Evolutionary conservation across 2,797 vertebrate genomes (phyloP).

Genomic region (Tapirus indicus): DNA sequence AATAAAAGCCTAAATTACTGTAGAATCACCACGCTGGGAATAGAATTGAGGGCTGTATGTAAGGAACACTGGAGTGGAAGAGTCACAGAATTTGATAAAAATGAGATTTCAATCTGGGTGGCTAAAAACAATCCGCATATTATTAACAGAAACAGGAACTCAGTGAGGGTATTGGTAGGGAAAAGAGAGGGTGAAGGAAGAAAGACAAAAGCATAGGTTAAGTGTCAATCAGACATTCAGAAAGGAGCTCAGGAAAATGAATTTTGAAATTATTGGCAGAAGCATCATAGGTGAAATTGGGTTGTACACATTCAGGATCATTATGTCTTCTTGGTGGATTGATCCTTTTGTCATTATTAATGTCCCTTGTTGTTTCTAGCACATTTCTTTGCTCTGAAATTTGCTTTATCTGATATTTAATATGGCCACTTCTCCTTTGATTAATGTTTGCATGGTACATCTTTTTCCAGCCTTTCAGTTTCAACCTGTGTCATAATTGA

Average conservation of each 20-base stretch:
- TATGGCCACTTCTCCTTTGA: neutral
- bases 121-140: neutral
- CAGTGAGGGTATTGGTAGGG: neutral
- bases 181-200: neutral
- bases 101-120: conserved; percentile 17
- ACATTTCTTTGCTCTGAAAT: conserved; percentile 4
- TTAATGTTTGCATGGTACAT: neutral
- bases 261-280: neutral
- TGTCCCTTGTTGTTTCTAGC: neutral
- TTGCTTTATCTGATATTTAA: neutral
- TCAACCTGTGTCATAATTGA: neutral
- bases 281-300: neutral
- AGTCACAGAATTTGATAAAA: neutral
- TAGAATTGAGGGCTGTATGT: neutral
- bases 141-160: neutral
- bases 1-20: neutral
- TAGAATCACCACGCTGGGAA: neutral
- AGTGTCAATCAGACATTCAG: neutral
- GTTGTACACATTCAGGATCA: neutral
- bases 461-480: neutral
- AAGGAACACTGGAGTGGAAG: neutral
- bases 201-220: neutral
- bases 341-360: conserved; percentile 1
- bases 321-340: neutral
- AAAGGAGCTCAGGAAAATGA: neutral